Percentiles rank a stretch among this genome's conserved stretches.
These are phyloP conservation scores for Sarcophilus harrisii DNA, from an alignment of 2,797 vertebrate species.

Conservation along the genomic window DNA sequence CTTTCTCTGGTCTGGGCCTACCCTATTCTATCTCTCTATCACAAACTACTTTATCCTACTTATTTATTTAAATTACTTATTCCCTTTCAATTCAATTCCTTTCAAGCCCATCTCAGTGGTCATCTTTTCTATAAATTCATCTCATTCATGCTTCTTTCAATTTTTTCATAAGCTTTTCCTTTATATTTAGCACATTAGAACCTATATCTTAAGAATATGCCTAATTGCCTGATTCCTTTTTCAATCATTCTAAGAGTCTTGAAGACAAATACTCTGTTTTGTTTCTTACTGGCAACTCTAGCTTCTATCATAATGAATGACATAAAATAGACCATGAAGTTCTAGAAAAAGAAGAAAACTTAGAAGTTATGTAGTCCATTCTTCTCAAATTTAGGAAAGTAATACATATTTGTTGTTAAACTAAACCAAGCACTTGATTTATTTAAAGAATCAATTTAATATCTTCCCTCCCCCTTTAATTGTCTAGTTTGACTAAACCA, in stretches of 20 bases:
- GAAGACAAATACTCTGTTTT: background rate
- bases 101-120: background rate
- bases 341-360: background rate
- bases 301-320: background rate
- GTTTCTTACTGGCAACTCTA: background rate
- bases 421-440: background rate
- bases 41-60: background rate
- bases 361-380: background rate
- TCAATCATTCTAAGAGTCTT: background rate
- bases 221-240: background rate
- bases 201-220: background rate
- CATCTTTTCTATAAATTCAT: background rate
- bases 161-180: background rate
- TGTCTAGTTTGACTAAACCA: background rate
- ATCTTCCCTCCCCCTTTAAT: background rate
- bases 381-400: background rate
- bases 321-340: background rate
- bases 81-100: background rate
- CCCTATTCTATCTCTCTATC: background rate
- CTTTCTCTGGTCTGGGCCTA: background rate
- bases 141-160: background rate
- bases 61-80: background rate
- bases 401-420: background rate
- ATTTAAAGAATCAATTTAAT: background rate
- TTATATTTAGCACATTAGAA: background rate